Base-by-base conservation (phyloP, 2,888 invertebrate species). In the Ectobius pallidus region DNA sequence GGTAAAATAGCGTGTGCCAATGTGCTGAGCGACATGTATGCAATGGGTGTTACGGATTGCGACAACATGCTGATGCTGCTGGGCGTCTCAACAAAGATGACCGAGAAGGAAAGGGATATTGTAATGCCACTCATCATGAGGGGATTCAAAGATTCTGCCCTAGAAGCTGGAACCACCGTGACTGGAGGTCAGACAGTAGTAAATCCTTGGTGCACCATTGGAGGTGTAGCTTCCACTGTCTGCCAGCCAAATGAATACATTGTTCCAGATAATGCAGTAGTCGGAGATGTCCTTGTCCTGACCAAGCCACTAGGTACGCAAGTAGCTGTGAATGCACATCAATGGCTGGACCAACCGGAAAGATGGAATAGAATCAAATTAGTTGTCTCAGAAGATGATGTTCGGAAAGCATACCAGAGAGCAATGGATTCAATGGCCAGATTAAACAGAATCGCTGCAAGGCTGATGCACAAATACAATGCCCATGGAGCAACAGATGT, bases 301-400 rank as follows among this genome's bases (percentile, higher is more conserved):
- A 95, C 94, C 0, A 95, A 95, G 82, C 94, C 94, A 0, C 83
- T 95, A n/a, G 94, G 94, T 3, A 94, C 93, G 7, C 94, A 94
- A 84, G 87, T 94, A 16, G 93, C 94, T 4, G 93, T 93, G 0
- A 92, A 91, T 81, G 91, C 92, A 0, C 90, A 91, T 80, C 91
- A 93, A 78, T 93, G 94, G 93, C 83, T 92, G 67, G 91, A 95
- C 80, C 93, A 94, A 79, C 91, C 92, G 0, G 91, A 92, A 73
- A 86, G 90, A 77, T 92, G 91, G 89, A 87, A 90, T 78, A 86
- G 90, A 77, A 87, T 93, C 68, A 88, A 89, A 76, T 80, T 88
- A 34, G 86, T 88, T 27, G 89, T 91, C 1, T 89, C 89, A 20
- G 89, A 90, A 76, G 88, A 89, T 63, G 91, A 92, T 77, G 89